Evolutionary conservation across 2,888 invertebrate genomes (phyloP).

Genomic region (Apamea crenata): DNA sequence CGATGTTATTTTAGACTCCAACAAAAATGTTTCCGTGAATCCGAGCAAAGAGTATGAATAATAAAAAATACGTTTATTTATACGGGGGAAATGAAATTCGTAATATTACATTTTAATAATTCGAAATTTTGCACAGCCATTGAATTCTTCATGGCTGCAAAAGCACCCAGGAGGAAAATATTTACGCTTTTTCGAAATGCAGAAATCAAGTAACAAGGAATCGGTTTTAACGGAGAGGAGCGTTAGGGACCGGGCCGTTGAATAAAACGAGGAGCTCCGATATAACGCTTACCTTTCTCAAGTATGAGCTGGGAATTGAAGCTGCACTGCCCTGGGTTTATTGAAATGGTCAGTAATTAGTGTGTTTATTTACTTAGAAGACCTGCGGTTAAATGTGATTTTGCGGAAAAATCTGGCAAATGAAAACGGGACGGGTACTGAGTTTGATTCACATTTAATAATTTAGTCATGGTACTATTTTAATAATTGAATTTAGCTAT

Average conservation of each 20-base stretch:
- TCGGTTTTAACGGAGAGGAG: conserved; percentile 88
- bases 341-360: conserved; percentile 65
- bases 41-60: conserved; percentile 56
- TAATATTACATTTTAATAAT: conserved; percentile 81
- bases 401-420: not conserved
- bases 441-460: not conserved
- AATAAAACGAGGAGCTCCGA: conserved; percentile 85
- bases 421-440: too few relatives aligned
- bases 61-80: conserved; percentile 68
- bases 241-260: conserved; percentile 83
- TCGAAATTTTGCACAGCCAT: conserved; percentile 81
- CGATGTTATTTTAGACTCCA: conserved; percentile 52
- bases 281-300: conserved; percentile 85
- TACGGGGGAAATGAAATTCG: conserved; percentile 66
- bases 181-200: conserved; percentile 90
- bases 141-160: conserved; percentile 85
- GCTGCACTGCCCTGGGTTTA: conserved; percentile 70
- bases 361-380: conserved; percentile 39
- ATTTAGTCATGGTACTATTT: not conserved
- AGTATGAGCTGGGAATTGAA: conserved; percentile 80
- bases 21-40: conserved; percentile 45
- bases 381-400: not conserved
- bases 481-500: not conserved
- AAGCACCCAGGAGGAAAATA: conserved; percentile 89
- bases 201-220: conserved; percentile 90